Evolutionary conservation across 1,140 invertebrate genomes (phyloP).

Genomic region (Drosophila auraria): DNA sequence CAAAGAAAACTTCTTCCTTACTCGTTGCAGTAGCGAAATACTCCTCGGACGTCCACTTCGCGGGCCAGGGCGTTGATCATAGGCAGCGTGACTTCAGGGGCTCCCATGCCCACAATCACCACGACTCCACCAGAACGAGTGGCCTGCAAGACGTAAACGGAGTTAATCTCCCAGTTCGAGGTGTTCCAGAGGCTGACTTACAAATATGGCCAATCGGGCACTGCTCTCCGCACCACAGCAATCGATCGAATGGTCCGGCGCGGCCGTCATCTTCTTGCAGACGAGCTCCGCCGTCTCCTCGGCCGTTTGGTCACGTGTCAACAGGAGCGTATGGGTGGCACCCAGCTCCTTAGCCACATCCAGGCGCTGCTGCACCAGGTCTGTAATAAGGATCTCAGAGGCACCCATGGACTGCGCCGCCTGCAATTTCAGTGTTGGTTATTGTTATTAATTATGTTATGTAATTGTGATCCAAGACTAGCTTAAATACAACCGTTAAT

Average conservation of each 20-base stretch:
- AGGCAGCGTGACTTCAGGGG: constrained; percentile 91
- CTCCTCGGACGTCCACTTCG: constrained; percentile 96
- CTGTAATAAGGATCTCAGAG: constrained; percentile 92
- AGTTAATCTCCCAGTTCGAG: background rate
- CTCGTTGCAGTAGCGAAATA: constrained; percentile 96
- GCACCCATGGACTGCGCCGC: constrained; percentile 95
- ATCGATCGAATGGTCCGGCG: constrained; percentile 93
- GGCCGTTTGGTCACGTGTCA: constrained; percentile 87
- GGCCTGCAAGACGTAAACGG: constrained; percentile 86
- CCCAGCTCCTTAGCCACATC: constrained; percentile 93
- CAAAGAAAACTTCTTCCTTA: constrained; percentile 27
- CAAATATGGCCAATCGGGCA: constrained; percentile 89
- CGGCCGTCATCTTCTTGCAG: constrained; percentile 87
- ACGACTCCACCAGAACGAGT: constrained; percentile 93
- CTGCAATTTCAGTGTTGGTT: constrained; percentile 3
- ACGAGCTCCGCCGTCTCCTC: constrained; percentile 88
- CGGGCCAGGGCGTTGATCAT: constrained; percentile 91
- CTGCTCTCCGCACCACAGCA: constrained; percentile 93
- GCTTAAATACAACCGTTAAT: no score
- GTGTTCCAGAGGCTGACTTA: constrained; percentile 15
- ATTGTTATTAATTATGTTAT: background rate
- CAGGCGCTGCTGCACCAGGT: constrained; percentile 91
- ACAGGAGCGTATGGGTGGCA: constrained; percentile 90
- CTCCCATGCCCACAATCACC: constrained; percentile 94
- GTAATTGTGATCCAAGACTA: no score